These are phyloP conservation scores for Labia minor DNA, from an alignment of 2,888 invertebrate genomes.

Conservation along the genomic window DNA sequence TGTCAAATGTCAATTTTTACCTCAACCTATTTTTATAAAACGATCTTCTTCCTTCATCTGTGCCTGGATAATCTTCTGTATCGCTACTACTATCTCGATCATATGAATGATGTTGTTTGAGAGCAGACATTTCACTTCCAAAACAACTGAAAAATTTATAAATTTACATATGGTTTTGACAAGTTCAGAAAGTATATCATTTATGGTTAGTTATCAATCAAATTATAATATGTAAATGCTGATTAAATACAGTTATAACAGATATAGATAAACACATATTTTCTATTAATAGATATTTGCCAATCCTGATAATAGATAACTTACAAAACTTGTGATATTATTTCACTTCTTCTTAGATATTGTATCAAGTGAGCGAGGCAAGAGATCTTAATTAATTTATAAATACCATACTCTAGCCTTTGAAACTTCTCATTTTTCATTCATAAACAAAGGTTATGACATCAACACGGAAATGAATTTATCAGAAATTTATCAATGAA, in stretches of 20 bases:
- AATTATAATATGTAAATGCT: no score
- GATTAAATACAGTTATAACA: no score
- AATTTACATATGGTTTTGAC: not conserved
- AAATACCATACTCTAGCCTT: not conserved
- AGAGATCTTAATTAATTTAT: not conserved
- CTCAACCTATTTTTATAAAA: conserved; percentile 60
- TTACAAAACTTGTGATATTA: not conserved
- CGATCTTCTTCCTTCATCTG: conserved; percentile 56
- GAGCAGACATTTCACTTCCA: conserved; percentile 25
- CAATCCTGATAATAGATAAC: no score
- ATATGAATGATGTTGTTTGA: conserved; percentile 30
- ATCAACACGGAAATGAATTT: no score
- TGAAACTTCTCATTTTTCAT: not conserved
- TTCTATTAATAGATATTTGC: no score
- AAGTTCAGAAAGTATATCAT: not conserved
- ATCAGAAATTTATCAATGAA: no score
- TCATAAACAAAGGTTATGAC: not conserved
- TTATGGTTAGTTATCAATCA: not conserved
- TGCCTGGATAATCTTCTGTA: conserved; percentile 69
- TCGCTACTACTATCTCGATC: conserved; percentile 67
- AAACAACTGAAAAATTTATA: conserved; percentile 17
- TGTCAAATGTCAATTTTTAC: no score
- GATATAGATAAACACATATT: no score
- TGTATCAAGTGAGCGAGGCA: not conserved
- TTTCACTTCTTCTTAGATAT: not conserved